Evolutionary conservation across 2,888 invertebrate species (phyloP).

Genomic region (Rotaria socialis): DNA sequence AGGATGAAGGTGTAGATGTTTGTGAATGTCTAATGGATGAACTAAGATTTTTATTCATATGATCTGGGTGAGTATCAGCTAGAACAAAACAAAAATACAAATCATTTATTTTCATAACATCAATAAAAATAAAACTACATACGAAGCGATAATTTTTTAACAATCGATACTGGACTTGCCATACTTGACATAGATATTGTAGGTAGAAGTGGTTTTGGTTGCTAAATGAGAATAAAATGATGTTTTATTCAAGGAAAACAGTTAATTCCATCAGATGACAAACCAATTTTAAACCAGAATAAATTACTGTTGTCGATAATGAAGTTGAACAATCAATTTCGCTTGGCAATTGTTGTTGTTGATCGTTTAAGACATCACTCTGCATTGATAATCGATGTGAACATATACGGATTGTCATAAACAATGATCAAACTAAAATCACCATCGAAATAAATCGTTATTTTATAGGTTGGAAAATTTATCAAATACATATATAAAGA

Average conservation of each 20-base stretch:
- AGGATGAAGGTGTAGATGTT: background rate
- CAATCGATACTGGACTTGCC: background rate
- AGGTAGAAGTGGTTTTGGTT: slow-evolving; percentile 12
- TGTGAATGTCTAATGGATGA: background rate
- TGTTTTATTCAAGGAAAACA: background rate
- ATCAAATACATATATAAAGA: background rate
- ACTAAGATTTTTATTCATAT: background rate
- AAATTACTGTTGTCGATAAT: background rate
- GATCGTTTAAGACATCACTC: slow-evolving; percentile 35
- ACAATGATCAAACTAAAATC: background rate
- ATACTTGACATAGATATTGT: slow-evolving; percentile 27
- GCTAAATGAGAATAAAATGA: background rate
- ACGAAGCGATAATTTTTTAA: slow-evolving; percentile 18
- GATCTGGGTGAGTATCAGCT: slow-evolving; percentile 20
- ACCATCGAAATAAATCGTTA: background rate
- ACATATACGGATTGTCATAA: slow-evolving; percentile 4
- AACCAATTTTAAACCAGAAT: slow-evolving; percentile 22
- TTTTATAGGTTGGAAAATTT: background rate
- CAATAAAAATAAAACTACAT: background rate
- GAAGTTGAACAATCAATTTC: background rate
- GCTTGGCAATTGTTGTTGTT: background rate
- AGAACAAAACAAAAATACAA: background rate
- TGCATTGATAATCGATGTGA: slow-evolving; percentile 29
- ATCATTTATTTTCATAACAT: background rate
- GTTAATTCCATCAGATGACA: background rate